Percentiles rank a stretch among this genome's conserved stretches.
Conservation (phyloP, 2,113 vertebrate species). For the Phylloscopus whistleri region DNA sequence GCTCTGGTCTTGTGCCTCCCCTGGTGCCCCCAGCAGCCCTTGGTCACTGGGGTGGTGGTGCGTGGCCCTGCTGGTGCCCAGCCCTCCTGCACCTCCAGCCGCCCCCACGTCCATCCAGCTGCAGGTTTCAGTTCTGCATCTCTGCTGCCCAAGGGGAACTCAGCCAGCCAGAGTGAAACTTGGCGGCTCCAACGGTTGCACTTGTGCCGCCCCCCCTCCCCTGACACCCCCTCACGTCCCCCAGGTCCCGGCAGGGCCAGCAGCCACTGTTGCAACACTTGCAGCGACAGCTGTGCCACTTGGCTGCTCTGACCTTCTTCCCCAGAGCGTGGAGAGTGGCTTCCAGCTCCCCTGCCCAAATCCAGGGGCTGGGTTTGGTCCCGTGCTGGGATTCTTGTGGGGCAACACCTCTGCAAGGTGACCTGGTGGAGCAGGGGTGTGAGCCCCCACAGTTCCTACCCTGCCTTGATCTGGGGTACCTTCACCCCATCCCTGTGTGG, state of each 20-base stretch:
- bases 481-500: rapidly evolving
- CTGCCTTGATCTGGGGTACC: neutral
- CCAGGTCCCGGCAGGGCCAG: neutral
- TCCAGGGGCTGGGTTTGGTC: neutral
- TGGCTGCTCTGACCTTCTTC: neutral
- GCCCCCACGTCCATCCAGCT: constrained; percentile 66
- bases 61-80: neutral
- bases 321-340: neutral
- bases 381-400: neutral
- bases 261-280: neutral
- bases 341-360: neutral
- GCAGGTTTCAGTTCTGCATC: constrained; percentile 80
- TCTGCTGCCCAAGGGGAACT: constrained; percentile 71
- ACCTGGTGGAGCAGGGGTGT: neutral
- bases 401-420: neutral
- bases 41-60: neutral
- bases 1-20: rapidly evolving
- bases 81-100: neutral
- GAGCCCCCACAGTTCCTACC: neutral
- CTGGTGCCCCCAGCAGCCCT: rapidly evolving
- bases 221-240: neutral
- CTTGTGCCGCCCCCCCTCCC: neutral
- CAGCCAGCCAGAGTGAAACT: constrained; percentile 67
- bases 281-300: neutral
- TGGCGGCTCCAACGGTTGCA: constrained; percentile 59